A percentile compares a stretch with the other conserved stretches of the same genome.
These are phyloP conservation scores for Crotalus viridis DNA, from an alignment of 2,113 vertebrate species.

Conservation along the genomic window DNA sequence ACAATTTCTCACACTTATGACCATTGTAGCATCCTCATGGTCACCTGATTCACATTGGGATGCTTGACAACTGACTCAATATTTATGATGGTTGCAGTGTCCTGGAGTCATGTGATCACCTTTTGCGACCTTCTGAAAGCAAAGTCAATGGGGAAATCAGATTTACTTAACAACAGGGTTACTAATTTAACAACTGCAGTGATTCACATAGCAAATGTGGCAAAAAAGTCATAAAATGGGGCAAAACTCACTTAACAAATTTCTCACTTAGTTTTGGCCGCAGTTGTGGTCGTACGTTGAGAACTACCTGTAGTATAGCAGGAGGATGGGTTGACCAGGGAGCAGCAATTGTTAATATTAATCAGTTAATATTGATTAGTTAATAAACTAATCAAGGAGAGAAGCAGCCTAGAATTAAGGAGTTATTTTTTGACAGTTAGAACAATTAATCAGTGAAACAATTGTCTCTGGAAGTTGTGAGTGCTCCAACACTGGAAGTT, in stretches of 20 bases:
- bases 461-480: neutral
- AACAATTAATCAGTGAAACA: neutral
- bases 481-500: neutral
- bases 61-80: neutral
- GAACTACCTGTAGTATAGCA: neutral
- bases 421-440: neutral
- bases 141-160: neutral
- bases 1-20: neutral
- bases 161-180: neutral
- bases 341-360: neutral
- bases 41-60: neutral
- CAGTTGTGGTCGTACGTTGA: neutral
- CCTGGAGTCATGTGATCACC: neutral
- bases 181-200: neutral
- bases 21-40: neutral
- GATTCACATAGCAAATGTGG: neutral
- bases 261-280: neutral
- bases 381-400: neutral
- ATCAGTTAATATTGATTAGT: neutral
- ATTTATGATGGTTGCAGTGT: neutral
- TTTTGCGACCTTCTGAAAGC: neutral
- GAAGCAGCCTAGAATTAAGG: neutral
- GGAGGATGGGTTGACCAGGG: neutral
- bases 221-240: neutral
- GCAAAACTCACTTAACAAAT: neutral